Base-by-base conservation (phyloP, 2,888 invertebrate genomes). In the Trissolcus brochymenae region DNA sequence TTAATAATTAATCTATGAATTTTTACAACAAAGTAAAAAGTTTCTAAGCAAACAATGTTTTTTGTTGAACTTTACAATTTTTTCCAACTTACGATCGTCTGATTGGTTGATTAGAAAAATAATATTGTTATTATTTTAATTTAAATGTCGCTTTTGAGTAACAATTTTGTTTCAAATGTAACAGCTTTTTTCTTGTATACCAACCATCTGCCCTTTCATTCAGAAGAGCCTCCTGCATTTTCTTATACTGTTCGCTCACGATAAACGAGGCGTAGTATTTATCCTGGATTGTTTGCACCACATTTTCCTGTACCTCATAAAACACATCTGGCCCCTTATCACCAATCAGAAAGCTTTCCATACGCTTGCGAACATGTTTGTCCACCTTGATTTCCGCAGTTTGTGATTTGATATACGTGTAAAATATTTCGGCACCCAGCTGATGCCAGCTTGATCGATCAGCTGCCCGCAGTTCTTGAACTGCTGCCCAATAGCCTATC, bases 181-280 rank as follows among this genome's bases (percentile, higher is more conserved):
- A 17, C 14, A 50, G 4, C 50, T 2, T 50, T 50, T 51, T 17
- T 9, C n/a, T 40, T 56, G 40, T 74, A 43, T 64, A 81, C 82
- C 79, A 59, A 87, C 87, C 87, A 75, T 89, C 87, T 4, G 85
- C 85, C 81, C 93, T 92, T 82, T 93, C 93, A 21, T 91, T 92
- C 57, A 93, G 92, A 50, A 94, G 90, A 61, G 94, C 93, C 51
- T 91, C 91, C 25, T 94, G 89, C 90, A 95, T 92, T 71, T 93
- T 93, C 80, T 93, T 94, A 87, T 96, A 97, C 83, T 95, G 93
- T 79, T 96, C 95, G 85, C 96, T 96, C 72, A 96, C 92, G 65
- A 97, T 91, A 88, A 97, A 97, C 1, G 96, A 94, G 62, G 95
- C 94, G 89, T 96, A 97, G 88, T 96, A 95, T 88, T 96, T 95